Evolutionary conservation across 2,797 vertebrate genomes (phyloP), one percentile per base, ranked within the genome.

Genomic region (Tauraco hartlaubi): DNA sequence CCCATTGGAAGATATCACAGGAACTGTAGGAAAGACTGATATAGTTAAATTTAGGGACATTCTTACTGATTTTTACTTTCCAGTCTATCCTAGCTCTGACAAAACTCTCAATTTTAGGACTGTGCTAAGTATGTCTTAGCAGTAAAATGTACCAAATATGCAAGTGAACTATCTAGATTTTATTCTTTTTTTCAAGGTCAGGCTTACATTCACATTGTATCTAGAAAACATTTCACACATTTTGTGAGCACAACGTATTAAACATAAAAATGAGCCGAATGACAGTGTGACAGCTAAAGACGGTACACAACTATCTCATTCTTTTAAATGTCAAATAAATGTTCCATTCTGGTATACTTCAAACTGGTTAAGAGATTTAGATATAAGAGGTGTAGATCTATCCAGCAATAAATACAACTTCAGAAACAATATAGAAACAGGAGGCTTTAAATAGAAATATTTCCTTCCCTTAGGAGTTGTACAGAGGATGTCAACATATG

Each of bases 41-140:
- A 56, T 26, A 25, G 69, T 85, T 95, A 84, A 92, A 92, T 83
- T 93, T 86, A 92, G 88, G 80, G 85, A 91, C 37, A 74, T 77
- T 80, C 44, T 35, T 59, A 77, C 56, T 80, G 85, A 83, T 51
- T 90, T 84, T 72, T 72, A 72, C 77, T 90, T 95, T 78, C 77
- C 55, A 21, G 46, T 84, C 58, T 49, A 11, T 9, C 13, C 55
- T 92, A 86, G 43, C 39, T 90, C 69, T 78, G 66, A 55, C 88
- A 84, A 81, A 26, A 85, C 28, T 44, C 44, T 81, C 58, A 64
- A 7, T 88, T 95, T 90, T 81, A 96, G 79, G 28, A 73, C 46
- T 72, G 35, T 88, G 88, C 76, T 96, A 94, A 94, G 86, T 72
- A 77, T 80, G 68, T 80, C 74, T 83, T 64, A 77, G 62, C 49